Conservation (phyloP, 2,797 vertebrate genomes). For the Threskiornis aethiopicus region DNA sequence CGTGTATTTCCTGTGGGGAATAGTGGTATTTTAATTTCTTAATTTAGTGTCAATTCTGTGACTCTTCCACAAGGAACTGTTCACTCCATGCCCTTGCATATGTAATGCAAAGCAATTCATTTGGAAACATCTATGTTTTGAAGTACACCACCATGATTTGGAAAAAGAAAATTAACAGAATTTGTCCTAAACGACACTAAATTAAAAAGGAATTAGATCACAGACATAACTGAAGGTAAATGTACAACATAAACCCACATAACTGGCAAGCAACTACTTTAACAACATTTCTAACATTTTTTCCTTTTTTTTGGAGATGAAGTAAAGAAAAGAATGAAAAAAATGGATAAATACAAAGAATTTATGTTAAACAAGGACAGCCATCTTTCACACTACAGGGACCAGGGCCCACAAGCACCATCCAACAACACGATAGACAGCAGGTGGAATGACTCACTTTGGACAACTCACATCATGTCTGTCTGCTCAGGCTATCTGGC, state of each 20-base stretch:
- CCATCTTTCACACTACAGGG: conserved; percentile 93
- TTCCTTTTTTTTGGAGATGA: conserved; percentile 80
- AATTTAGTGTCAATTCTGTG: conserved; percentile 71
- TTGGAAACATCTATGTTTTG: conserved; percentile 74
- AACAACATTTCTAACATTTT: conserved; percentile 86
- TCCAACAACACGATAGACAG: conserved; percentile 97
- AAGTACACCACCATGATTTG: conserved; percentile 74
- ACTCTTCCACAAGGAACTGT: conserved; percentile 69
- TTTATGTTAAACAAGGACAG: conserved; percentile 89
- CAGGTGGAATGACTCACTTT: conserved; percentile 99
- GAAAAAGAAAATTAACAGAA: conserved; percentile 84
- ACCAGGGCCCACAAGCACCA: conserved; percentile 92
- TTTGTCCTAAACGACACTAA: conserved; percentile 99
- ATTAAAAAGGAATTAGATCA: conserved; percentile 80
- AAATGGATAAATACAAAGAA: conserved; percentile 87
- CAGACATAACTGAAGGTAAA: conserved; percentile 86
- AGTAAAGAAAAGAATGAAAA: conserved; percentile 83
- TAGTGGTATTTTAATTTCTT: conserved; percentile 30
- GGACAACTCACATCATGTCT: conserved; percentile 99
- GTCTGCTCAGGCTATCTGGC: conserved; percentile 99
- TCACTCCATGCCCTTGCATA: conserved; percentile 84
- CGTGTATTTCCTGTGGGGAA: conserved; percentile 63
- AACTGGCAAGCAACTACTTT: conserved; percentile 90
- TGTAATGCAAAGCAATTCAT: conserved; percentile 81
- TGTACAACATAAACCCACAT: conserved; percentile 90